A percentile compares a stretch with the other conserved stretches of the same genome.
These are phyloP conservation scores for Hucho hucho DNA, from an alignment of 2,113 vertebrate species.

Conservation along the genomic window DNA sequence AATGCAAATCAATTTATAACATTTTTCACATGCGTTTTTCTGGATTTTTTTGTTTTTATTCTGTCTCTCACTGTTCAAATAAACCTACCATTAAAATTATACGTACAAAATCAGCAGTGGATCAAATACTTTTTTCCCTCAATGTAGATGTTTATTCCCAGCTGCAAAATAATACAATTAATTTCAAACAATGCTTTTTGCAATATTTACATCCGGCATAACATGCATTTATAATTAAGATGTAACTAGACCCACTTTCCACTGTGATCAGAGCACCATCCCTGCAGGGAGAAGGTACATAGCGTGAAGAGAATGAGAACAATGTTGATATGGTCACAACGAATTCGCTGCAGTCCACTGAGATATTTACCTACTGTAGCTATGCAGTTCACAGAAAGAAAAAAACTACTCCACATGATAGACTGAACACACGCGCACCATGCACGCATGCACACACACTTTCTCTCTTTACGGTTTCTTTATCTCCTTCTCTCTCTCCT, in stretches of 20 bases:
- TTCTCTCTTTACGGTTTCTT: background rate
- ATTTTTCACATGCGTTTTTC: too few species aligned
- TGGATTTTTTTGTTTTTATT: too few species aligned
- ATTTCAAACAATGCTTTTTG: constrained; percentile 30
- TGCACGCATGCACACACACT: constrained; percentile 3
- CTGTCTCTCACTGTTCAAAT: too few species aligned
- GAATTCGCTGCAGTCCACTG: constrained; percentile 3
- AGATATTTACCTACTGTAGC: background rate
- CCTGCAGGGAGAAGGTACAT: constrained; percentile 31
- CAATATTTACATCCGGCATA: constrained; percentile 46
- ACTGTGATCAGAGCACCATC: constrained; percentile 27
- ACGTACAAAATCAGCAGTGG: too few species aligned
- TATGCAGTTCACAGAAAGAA: constrained; percentile 8
- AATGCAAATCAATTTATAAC: too few species aligned
- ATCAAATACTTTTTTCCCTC: too few species aligned
- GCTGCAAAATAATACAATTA: background rate
- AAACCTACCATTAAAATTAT: too few species aligned
- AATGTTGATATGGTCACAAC: constrained; percentile 18
- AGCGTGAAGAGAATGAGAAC: constrained; percentile 17
- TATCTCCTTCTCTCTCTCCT: background rate
- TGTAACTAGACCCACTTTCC: constrained; percentile 31
- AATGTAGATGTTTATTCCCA: too few species aligned
- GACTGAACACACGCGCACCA: background rate
- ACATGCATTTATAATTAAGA: constrained; percentile 47
- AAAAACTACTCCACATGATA: background rate